Conservation (phyloP, 2,888 invertebrate species). For the Agonopterix alstromeriana region DNA sequence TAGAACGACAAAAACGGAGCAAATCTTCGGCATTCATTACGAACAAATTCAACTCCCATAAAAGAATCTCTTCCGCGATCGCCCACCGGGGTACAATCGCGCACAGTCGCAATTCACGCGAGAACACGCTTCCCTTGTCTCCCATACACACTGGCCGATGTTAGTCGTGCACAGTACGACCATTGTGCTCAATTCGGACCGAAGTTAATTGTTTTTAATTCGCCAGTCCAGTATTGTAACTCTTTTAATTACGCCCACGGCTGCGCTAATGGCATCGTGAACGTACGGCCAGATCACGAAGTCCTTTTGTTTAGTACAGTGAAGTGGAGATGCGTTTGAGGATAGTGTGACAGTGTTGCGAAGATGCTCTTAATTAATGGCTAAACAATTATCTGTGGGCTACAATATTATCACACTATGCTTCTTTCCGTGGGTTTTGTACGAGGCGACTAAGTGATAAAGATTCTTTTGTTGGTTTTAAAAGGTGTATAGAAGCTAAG, state of each 20-base stretch:
- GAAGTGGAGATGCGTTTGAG: constrained; percentile 29
- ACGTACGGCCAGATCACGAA: constrained; percentile 47
- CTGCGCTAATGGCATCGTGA: constrained; percentile 62
- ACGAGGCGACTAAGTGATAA: too few species aligned
- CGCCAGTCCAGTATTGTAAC: constrained; percentile 62
- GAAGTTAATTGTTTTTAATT: constrained; percentile 74
- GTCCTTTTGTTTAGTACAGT: constrained; percentile 56
- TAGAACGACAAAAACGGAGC: too few species aligned
- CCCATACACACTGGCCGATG: not conserved
- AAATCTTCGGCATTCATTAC: not conserved
- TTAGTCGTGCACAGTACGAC: constrained; percentile 51
- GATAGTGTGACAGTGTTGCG: constrained; percentile 3
- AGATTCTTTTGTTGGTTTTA: too few species aligned
- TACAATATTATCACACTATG: not conserved
- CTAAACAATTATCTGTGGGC: too few species aligned
- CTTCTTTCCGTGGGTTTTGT: too few species aligned
- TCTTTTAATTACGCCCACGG: constrained; percentile 74
- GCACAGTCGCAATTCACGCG: constrained; percentile 24
- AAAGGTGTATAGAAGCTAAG: too few species aligned
- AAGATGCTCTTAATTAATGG: too few species aligned
- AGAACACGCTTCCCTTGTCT: constrained; percentile 1
- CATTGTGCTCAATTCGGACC: constrained; percentile 68
- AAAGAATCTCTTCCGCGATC: constrained; percentile 23
- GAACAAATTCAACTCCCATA: constrained; percentile 16
- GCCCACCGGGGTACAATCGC: constrained; percentile 19